These are phyloP conservation scores for Nudaria mundana DNA, from an alignment of 2,888 invertebrate genomes.

Conservation along the genomic window DNA sequence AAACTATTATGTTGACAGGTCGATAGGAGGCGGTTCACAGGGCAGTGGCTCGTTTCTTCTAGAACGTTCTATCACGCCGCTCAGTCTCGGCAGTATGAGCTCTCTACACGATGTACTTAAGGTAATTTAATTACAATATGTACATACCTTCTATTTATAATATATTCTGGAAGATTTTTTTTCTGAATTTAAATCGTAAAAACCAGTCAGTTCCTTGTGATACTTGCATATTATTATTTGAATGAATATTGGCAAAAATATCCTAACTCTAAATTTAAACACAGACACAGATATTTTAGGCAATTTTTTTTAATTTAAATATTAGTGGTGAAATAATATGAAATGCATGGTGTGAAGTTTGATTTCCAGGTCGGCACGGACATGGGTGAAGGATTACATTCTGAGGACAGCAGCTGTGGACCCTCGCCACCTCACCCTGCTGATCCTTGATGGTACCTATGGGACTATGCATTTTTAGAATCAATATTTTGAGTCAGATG, in stretches of 20 bases:
- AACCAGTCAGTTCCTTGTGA: not conserved
- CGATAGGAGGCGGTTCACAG: conserved; percentile 86
- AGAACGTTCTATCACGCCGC: conserved; percentile 83
- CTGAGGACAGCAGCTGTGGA: conserved; percentile 68
- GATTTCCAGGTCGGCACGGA: conserved; percentile 51
- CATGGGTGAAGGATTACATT: conserved; percentile 49
- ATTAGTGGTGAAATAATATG: conserved; percentile 11
- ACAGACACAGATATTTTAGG: too few species aligned
- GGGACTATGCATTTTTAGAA: not conserved
- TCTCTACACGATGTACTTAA: conserved; percentile 88
- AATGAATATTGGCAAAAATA: too few species aligned
- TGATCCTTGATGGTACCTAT: conserved; percentile 62
- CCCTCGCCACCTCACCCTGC: conserved; percentile 60
- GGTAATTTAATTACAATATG: conserved; percentile 37
- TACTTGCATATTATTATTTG: not conserved
- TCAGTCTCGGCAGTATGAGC: conserved; percentile 89
- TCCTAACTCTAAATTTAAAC: too few species aligned
- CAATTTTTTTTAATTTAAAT: too few species aligned
- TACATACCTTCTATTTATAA: too few species aligned
- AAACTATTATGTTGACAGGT: too few species aligned
- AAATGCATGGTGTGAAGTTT: not conserved
- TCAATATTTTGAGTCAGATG: too few species aligned
- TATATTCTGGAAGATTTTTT: too few species aligned
- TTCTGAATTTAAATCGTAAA: too few species aligned
- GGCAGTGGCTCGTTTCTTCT: conserved; percentile 85